phyloP scores from a whole-genome alignment of 2,888 invertebrate species.

The Operophtera brumata region DNA sequence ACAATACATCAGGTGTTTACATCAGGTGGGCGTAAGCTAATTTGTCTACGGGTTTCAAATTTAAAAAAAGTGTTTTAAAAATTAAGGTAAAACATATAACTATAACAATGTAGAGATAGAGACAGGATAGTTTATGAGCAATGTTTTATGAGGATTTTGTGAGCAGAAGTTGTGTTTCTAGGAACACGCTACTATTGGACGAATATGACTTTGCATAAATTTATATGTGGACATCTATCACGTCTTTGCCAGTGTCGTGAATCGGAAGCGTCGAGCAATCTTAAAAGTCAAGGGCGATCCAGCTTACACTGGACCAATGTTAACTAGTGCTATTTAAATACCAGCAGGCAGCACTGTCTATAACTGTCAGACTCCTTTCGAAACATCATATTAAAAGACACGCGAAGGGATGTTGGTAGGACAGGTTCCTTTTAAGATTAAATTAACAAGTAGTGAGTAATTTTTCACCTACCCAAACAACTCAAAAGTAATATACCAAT shows the following conservation, averaged over 20 bases:
- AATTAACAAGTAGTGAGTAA: too few relatives aligned
- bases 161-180: too few relatives aligned
- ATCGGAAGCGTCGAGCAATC: slow-evolving; percentile 70
- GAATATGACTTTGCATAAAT: neutral
- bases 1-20: too few relatives aligned
- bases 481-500: neutral
- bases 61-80: too few relatives aligned
- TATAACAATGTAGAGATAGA: too few relatives aligned
- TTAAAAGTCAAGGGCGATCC: slow-evolving; percentile 73
- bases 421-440: slow-evolving; percentile 9
- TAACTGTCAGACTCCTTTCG: slow-evolving; percentile 65
- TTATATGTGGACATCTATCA: neutral
- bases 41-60: too few relatives aligned
- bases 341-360: slow-evolving; percentile 64
- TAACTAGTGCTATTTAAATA: slow-evolving; percentile 80
- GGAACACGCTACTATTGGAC: too few relatives aligned
- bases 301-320: slow-evolving; percentile 74
- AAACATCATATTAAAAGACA: slow-evolving; percentile 66
- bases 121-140: too few relatives aligned
- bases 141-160: too few relatives aligned
- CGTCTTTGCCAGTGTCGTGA: slow-evolving; percentile 45
- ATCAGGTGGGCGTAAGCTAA: too few relatives aligned
- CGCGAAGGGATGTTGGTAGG: slow-evolving; percentile 27
- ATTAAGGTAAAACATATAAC: too few relatives aligned
- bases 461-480: neutral